A percentile compares a stretch with the other conserved stretches of the same genome.
Conservation (phyloP, 2,888 invertebrate species). For the Lamproptera curius region DNA sequence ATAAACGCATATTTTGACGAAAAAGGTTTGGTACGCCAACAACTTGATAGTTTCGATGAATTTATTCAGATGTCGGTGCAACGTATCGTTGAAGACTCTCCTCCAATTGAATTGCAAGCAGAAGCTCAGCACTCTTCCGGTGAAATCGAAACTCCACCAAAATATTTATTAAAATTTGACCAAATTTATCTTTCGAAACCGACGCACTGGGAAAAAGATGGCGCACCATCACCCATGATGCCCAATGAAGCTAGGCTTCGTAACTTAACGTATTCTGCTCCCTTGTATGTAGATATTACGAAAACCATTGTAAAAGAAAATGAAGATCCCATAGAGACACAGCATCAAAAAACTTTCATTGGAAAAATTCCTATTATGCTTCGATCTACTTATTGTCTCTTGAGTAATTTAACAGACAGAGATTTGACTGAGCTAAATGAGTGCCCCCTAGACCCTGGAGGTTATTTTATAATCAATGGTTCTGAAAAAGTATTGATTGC, state of each 20-base stretch:
- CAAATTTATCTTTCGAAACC: conserved; percentile 99
- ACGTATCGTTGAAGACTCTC: conserved; percentile 99
- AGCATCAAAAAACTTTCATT: conserved; percentile 86
- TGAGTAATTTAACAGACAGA: conserved; percentile 97
- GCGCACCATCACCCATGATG: conserved; percentile 99
- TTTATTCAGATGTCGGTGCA: conserved; percentile 99
- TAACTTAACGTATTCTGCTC: conserved; percentile 98
- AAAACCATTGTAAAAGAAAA: conserved; percentile 96
- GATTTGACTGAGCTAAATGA: conserved; percentile 99
- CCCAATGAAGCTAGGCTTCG: conserved; percentile 98
- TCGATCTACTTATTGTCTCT: conserved; percentile 96
- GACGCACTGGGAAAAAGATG: conserved; percentile 99
- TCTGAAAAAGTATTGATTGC: conserved; percentile 99
- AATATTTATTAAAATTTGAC: conserved; percentile 97
- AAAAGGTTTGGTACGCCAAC: conserved; percentile 99
- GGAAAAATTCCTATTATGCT: conserved; percentile 99
- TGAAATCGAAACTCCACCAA: conserved; percentile 93
- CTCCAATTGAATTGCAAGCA: conserved; percentile 97
- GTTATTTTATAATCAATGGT: conserved; percentile 99
- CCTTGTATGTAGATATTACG: conserved; percentile 98
- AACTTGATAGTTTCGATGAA: conserved; percentile 99
- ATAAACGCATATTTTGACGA: conserved; percentile 99
- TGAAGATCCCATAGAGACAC: conserved; percentile 91
- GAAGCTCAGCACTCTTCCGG: conserved; percentile 98
- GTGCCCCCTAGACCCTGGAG: conserved; percentile 99